phyloP scores from a whole-genome alignment of 2,797 vertebrate genomes.

The Sebastolobus alascanus region DNA sequence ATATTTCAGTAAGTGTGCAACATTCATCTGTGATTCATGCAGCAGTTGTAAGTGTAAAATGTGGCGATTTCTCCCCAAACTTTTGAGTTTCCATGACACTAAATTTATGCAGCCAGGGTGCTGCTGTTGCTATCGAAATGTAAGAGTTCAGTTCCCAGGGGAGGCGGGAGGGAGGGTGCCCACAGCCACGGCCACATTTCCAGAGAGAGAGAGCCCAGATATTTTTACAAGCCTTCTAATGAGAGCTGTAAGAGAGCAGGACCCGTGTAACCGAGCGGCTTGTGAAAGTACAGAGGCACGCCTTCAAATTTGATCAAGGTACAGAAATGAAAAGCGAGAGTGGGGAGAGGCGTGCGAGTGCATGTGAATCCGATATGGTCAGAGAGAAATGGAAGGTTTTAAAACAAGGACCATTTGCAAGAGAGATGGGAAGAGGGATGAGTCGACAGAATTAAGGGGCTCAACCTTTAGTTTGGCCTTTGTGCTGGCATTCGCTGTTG shows the following conservation, averaged over 20 bases:
- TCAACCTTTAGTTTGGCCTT: constrained; percentile 74
- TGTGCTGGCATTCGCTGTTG: constrained; percentile 52
- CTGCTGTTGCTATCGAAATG: constrained; percentile 8
- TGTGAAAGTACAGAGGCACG: constrained; percentile 60
- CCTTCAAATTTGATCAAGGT: constrained; percentile 67
- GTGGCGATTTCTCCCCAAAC: not conserved
- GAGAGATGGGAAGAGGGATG: constrained; percentile 46
- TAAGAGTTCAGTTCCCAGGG: constrained; percentile 39
- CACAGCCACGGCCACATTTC: constrained; percentile 56
- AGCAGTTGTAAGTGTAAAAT: constrained; percentile 1
- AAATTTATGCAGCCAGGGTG: constrained; percentile 16
- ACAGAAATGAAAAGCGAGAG: constrained; percentile 40
- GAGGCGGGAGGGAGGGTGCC: constrained; percentile 38
- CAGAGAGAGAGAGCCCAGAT: constrained; percentile 55
- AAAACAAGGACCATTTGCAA: constrained; percentile 49
- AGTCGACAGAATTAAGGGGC: constrained; percentile 46
- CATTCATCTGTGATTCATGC: not conserved
- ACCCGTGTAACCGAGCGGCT: constrained; percentile 43
- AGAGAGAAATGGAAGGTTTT: constrained; percentile 22
- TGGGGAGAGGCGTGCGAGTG: not conserved
- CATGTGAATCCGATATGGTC: constrained; percentile 18
- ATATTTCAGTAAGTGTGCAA: not conserved
- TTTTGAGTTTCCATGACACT: not conserved
- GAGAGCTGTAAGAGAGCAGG: constrained; percentile 61
- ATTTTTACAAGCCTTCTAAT: constrained; percentile 80